These are phyloP conservation scores for Cinclus mexicanus DNA, from an alignment of 2,113 vertebrate genomes.

Conservation along the genomic window DNA sequence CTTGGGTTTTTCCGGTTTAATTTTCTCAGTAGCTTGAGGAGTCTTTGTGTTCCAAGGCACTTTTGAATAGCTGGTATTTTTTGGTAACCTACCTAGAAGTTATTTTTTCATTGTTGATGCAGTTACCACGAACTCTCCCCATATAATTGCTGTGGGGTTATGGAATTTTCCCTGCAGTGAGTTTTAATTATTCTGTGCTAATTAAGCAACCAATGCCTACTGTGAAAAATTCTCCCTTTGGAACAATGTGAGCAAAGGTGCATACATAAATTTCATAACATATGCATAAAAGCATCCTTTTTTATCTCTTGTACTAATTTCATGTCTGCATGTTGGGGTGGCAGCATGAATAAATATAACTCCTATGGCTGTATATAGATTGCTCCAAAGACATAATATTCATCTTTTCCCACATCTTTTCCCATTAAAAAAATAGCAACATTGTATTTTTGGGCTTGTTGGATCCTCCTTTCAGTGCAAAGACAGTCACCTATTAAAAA, in stretches of 20 bases:
- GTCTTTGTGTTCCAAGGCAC: not conserved
- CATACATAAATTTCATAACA: slow-evolving; percentile 65
- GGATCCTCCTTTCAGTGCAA: not conserved
- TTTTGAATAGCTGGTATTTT: not conserved
- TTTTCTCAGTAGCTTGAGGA: not conserved
- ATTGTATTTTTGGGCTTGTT: not conserved
- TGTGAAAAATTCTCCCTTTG: slow-evolving; percentile 66
- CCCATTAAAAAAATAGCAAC: not conserved
- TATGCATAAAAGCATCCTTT: slow-evolving; percentile 61
- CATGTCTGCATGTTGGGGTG: not conserved
- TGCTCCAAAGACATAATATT: not conserved
- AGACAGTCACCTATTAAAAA: not conserved
- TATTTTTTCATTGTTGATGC: slow-evolving; percentile 4
- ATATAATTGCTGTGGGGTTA: slow-evolving; percentile 35
- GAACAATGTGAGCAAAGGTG: slow-evolving; percentile 64
- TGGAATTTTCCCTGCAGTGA: slow-evolving; percentile 62
- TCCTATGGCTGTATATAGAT: not conserved
- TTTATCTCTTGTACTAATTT: slow-evolving; percentile 63
- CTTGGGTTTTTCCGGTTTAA: not conserved
- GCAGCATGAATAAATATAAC: slow-evolving; percentile 31
- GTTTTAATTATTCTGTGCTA: slow-evolving; percentile 73
- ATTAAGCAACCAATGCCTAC: slow-evolving; percentile 68
- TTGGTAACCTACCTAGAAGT: slow-evolving; percentile 9
- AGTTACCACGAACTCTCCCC: slow-evolving; percentile 21
- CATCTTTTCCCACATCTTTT: slow-evolving; percentile 23